phyloP scores from a whole-genome alignment of 1,140 invertebrate genomes.

The Chrysoperla carnea region DNA sequence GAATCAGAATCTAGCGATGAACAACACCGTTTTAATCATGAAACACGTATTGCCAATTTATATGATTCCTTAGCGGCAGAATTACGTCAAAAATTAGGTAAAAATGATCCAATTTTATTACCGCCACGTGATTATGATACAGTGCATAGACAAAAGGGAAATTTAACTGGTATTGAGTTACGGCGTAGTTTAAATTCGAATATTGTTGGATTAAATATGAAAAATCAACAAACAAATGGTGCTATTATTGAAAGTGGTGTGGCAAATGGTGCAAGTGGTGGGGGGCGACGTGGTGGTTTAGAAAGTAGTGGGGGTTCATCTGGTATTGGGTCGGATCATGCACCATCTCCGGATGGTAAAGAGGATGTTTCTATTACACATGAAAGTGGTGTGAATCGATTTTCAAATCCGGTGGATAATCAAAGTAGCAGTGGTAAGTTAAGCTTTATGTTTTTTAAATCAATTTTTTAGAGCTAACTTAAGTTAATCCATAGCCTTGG shows the following conservation, averaged over 20 bases:
- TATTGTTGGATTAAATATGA: constrained; percentile 44
- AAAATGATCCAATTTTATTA: constrained; percentile 60
- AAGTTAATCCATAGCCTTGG: too few species aligned
- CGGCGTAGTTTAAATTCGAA: constrained; percentile 51
- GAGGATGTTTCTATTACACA: constrained; percentile 17
- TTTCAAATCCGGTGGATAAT: constrained; percentile 12
- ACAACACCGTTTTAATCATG: constrained; percentile 22
- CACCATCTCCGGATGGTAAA: constrained; percentile 50
- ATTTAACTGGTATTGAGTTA: constrained; percentile 61
- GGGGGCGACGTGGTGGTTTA: constrained; percentile 6
- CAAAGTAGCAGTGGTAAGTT: constrained; percentile 34
- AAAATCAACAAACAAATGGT: constrained; percentile 10
- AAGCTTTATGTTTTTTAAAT: neutral
- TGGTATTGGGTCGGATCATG: constrained; percentile 77
- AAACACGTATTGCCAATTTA: constrained; percentile 40
- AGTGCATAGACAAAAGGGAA: constrained; percentile 65
- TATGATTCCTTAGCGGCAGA: constrained; percentile 88
- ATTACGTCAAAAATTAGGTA: constrained; percentile 65
- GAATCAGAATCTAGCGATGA: constrained; percentile 62
- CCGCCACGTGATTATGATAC: constrained; percentile 90
- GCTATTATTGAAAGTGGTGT: constrained; percentile 12
- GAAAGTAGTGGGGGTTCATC: constrained; percentile 38
- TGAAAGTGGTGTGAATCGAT: neutral
- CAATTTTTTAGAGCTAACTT: too few species aligned
- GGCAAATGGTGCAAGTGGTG: constrained; percentile 3